Evolutionary conservation across 1,140 invertebrate genomes (phyloP).

Genomic region (Eumeta japonica): DNA sequence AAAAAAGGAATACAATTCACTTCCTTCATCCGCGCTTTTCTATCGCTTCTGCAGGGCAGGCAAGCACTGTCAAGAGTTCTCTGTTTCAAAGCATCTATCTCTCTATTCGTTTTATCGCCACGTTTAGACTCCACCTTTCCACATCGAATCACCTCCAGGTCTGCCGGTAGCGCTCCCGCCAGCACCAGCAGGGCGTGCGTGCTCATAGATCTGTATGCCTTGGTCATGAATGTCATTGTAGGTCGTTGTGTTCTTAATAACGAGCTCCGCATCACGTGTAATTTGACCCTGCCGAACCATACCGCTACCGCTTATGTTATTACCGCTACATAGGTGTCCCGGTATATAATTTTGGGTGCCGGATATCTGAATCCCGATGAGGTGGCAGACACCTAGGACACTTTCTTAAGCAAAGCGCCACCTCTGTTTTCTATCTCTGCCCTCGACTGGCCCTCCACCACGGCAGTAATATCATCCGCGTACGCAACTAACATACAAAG

Average conservation of each 20-base stretch:
- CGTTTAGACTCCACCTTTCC: too few species aligned
- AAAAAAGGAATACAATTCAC: too few species aligned
- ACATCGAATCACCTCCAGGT: constrained; percentile 8
- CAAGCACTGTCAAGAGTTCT: too few species aligned
- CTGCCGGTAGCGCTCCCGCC: constrained; percentile 15
- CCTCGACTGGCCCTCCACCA: constrained; percentile 20
- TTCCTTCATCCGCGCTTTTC: too few species aligned
- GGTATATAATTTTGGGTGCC: constrained; percentile 15
- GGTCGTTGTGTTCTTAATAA: constrained; percentile 14
- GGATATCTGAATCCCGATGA: constrained; percentile 15
- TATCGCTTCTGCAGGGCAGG: too few species aligned
- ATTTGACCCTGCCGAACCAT: constrained; percentile 11
- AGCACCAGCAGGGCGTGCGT: constrained; percentile 15
- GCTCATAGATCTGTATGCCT: constrained; percentile 16
- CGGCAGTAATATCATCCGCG: constrained; percentile 32
- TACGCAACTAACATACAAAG: constrained; percentile 23
- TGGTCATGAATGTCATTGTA: constrained; percentile 11
- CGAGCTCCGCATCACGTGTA: constrained; percentile 2
- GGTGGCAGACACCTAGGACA: constrained; percentile 11
- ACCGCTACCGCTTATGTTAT: constrained; percentile 20
- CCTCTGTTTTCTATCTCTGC: constrained; percentile 16
- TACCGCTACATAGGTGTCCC: constrained; percentile 14
- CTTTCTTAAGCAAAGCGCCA: constrained; percentile 2
- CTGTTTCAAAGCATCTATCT: too few species aligned
- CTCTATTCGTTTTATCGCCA: too few species aligned